Evolutionary conservation across 1,140 invertebrate species (phyloP).

Genomic region (Heliconius hermathena): DNA sequence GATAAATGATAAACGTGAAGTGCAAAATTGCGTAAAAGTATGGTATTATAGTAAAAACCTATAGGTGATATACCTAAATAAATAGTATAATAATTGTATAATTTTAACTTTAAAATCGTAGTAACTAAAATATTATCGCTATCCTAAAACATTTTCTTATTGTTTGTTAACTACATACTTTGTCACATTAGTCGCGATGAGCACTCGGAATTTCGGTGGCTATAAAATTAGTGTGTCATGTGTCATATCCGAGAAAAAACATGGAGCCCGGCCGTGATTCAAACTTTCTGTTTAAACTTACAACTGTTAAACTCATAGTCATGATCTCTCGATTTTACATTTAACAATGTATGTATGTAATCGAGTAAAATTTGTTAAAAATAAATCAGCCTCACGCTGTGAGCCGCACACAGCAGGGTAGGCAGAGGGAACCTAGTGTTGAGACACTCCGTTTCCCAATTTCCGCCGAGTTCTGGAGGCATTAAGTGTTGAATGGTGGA

Average conservation of each 20-base stretch:
- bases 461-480: too few relatives aligned
- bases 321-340: conserved; percentile 7
- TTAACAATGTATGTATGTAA: conserved; percentile 7
- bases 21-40: too few relatives aligned
- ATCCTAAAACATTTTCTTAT: background rate
- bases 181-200: conserved; percentile 49
- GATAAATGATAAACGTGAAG: too few relatives aligned
- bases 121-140: background rate
- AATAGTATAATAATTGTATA: too few relatives aligned
- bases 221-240: conserved; percentile 63
- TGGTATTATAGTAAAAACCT: too few relatives aligned
- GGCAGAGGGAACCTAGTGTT: too few relatives aligned
- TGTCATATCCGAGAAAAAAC: conserved; percentile 62
- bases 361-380: background rate
- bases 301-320: conserved; percentile 13
- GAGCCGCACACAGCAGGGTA: too few relatives aligned
- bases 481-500: too few relatives aligned
- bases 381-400: too few relatives aligned
- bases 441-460: too few relatives aligned
- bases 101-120: too few relatives aligned
- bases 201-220: conserved; percentile 63
- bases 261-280: conserved; percentile 45
- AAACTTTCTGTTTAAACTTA: conserved; percentile 54
- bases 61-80: too few relatives aligned
- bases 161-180: conserved; percentile 40